phyloP scores from a whole-genome alignment of 2,113 vertebrate species.

The Lampris incognitus region DNA sequence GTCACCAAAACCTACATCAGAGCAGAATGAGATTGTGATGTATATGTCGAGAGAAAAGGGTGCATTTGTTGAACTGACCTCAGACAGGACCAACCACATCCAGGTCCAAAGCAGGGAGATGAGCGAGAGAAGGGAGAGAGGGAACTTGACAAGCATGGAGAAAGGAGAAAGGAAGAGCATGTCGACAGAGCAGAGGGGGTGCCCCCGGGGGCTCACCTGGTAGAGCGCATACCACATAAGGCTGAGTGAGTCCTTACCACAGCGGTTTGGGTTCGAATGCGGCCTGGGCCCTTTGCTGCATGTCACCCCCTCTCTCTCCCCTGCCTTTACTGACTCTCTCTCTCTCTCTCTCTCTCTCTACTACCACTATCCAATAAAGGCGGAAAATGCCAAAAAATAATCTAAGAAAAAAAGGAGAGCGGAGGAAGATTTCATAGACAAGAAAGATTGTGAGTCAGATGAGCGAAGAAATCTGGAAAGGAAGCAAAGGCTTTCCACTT shows the following conservation, averaged over 20 bases:
- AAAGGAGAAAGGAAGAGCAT: conserved; percentile 49
- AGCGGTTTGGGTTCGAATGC: no score
- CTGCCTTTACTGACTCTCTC: no score
- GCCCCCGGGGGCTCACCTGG: no score
- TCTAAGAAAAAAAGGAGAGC: conserved; percentile 22
- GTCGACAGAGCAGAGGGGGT: conserved; percentile 28
- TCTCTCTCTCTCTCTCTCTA: no score
- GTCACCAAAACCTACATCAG: conserved; percentile 42
- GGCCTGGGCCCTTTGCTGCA: no score
- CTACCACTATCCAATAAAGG: no score
- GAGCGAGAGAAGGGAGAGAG: conserved; percentile 30
- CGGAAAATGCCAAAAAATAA: no score
- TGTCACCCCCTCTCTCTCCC: no score
- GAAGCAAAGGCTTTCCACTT: conserved; percentile 75
- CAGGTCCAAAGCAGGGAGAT: conserved; percentile 76
- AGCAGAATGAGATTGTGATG: conserved; percentile 65
- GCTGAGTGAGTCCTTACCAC: no score
- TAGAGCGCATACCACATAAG: no score
- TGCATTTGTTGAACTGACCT: conserved; percentile 70
- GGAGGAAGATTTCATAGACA: conserved; percentile 78
- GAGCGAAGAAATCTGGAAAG: conserved; percentile 79
- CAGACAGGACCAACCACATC: conserved; percentile 74
- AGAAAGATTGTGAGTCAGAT: conserved; percentile 81
- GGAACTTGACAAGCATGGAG: conserved; percentile 41
- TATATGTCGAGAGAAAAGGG: conserved; percentile 75